phyloP scores from a whole-genome alignment of 2,113 vertebrate species.

The Pluvialis apricaria region DNA sequence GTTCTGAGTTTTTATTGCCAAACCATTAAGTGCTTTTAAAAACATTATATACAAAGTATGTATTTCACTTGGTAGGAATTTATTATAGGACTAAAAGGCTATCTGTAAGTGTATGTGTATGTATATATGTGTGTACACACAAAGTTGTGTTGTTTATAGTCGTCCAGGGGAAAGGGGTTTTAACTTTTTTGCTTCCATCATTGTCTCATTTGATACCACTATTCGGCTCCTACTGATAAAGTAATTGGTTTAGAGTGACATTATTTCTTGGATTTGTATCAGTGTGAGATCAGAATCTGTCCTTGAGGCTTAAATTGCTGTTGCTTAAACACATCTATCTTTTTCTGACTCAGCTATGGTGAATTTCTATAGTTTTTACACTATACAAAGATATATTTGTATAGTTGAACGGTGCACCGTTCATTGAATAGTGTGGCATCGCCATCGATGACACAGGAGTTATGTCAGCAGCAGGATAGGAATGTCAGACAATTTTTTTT shows the following conservation, averaged over 20 bases:
- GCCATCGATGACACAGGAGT: accelerated
- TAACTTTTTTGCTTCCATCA: not conserved
- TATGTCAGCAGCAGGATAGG: not conserved
- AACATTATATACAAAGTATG: not conserved
- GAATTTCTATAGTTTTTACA: not conserved
- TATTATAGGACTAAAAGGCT: not conserved
- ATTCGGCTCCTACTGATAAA: not conserved
- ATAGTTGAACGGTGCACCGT: not conserved
- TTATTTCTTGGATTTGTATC: not conserved
- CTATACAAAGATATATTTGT: no score
- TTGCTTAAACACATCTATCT: not conserved
- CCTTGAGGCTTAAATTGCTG: not conserved
- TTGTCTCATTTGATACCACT: not conserved
- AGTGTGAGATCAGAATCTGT: not conserved
- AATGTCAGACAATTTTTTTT: not conserved
- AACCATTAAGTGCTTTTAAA: not conserved
- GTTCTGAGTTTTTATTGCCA: not conserved
- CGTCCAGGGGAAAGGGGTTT: not conserved
- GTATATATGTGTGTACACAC: not conserved
- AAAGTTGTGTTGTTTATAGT: not conserved
- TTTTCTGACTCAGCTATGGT: not conserved
- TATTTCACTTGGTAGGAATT: not conserved
- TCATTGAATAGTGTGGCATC: not conserved
- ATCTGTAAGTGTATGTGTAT: not conserved
- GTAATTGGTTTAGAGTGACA: not conserved